Base-by-base conservation (phyloP, 2,113 vertebrate species). In the Amphiprion percula region DNA sequence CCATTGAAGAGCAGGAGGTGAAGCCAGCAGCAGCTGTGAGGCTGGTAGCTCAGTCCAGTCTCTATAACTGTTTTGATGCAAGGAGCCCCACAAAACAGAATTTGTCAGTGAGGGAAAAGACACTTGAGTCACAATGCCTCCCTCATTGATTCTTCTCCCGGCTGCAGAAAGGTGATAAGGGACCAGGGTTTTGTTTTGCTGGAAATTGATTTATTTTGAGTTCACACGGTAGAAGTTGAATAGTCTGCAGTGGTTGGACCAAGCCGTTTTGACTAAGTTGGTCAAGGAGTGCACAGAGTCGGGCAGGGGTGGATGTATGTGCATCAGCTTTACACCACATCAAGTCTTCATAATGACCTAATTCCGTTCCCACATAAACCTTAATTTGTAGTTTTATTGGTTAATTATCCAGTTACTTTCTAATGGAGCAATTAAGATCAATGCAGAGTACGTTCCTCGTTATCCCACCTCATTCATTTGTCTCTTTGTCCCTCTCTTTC, bases 121-220 rank as follows among this genome's bases (percentile, higher is more conserved):
- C 71, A 61, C 74, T 79, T 2, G 17, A 77, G 67, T 70, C 81
- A 68, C 76, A 72, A 68, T 54, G 55, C 60, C 62, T 67, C 12
- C 80, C 68, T 71, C 64, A 90, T 79, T 85, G 78, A 93, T 93
- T 88, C 72, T 58, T 55, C 62, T 39, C 63, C 56, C 78, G 52
- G 66, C 88, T 88, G 90, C 77, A 68, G 81, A 11, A 84, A 84
- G 59, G 69, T 88, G 88, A 94, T 94, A 91, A 92, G 90, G 39
- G 68, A 58, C 47, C 23, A 44, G 23, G 73, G 77, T 84, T 91
- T 91, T 91, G 86, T 90, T 89, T 89, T 87, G 77, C 28, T 49
- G 74, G 76, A 73, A 86, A 91, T 73, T 90, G 83, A 93, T 93
- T 91, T 87, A 87, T 72, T 89, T 80, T 47, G 68, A 83, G 68